Conservation (phyloP, 2,797 vertebrate species). For the Tachyglossus aculeatus region DNA sequence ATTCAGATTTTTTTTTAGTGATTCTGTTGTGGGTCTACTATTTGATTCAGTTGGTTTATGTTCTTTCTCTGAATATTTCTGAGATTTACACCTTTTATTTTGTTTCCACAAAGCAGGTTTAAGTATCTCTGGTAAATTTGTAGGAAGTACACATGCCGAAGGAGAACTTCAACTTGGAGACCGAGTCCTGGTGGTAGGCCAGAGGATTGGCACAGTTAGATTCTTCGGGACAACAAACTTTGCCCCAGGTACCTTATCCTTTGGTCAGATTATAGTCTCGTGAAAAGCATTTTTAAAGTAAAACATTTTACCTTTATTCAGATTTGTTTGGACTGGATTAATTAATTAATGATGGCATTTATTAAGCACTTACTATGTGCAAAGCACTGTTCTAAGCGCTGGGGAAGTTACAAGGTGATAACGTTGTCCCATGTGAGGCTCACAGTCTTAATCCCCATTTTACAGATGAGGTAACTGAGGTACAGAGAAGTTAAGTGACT, state of each 20-base stretch:
- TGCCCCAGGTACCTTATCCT: conserved; percentile 85
- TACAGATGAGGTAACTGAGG: no score
- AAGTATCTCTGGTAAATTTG: conserved; percentile 74
- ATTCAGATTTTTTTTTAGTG: no score
- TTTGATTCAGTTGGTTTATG: background rate
- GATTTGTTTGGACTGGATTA: no score
- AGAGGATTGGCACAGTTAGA: conserved; percentile 88
- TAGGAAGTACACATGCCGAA: conserved; percentile 68
- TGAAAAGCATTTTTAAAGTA: background rate
- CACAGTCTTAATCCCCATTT: no score
- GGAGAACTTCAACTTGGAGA: conserved; percentile 78
- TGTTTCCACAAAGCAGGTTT: conserved; percentile 63
- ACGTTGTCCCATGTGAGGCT: no score
- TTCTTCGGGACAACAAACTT: conserved; percentile 93
- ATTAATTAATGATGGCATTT: no score
- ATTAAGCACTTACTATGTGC: no score
- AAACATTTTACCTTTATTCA: background rate
- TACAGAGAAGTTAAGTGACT: no score
- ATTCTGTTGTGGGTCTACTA: no score
- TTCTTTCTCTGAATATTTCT: conserved; percentile 10
- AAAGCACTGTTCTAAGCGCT: no score
- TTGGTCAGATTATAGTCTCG: background rate
- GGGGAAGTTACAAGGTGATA: no score
- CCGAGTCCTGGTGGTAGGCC: conserved; percentile 91
- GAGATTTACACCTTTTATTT: background rate